These are phyloP conservation scores for Tubulanus polymorphus DNA, from an alignment of 2,888 invertebrate genomes.

Conservation along the genomic window DNA sequence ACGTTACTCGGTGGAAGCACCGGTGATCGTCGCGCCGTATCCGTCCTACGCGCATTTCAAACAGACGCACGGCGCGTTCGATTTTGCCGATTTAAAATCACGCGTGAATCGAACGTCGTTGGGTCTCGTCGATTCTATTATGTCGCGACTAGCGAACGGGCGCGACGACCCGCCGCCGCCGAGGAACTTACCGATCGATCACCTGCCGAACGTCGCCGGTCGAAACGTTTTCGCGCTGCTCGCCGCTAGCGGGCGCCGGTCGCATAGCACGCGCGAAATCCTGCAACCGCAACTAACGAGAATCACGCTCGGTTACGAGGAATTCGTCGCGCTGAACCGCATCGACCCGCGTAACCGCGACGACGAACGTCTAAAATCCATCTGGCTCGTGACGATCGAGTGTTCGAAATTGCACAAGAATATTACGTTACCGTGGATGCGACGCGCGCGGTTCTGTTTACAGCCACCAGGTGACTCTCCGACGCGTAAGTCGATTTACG, in stretches of 20 bases:
- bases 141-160: no score
- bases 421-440: constrained; percentile 35
- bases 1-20: constrained; percentile 9
- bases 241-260: constrained; percentile 26
- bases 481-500: constrained; percentile 40
- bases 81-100: no score
- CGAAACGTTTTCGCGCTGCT: constrained; percentile 30
- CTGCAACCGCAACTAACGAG: no score
- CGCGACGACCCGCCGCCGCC: no score
- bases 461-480: constrained; percentile 43
- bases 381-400: constrained; percentile 18
- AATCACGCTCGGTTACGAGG: background rate
- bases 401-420: constrained; percentile 16
- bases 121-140: no score
- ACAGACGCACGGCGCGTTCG: no score
- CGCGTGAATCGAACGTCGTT: no score
- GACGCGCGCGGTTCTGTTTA: constrained; percentile 32
- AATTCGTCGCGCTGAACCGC: constrained; percentile 4
- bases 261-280: no score
- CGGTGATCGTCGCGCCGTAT: constrained; percentile 33
- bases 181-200: no score
- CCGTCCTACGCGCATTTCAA: constrained; percentile 35
- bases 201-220: no score
- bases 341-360: no score
- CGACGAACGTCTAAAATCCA: background rate